Base-by-base conservation (phyloP, 2,888 invertebrate genomes). In the Lepidonotus clava region DNA sequence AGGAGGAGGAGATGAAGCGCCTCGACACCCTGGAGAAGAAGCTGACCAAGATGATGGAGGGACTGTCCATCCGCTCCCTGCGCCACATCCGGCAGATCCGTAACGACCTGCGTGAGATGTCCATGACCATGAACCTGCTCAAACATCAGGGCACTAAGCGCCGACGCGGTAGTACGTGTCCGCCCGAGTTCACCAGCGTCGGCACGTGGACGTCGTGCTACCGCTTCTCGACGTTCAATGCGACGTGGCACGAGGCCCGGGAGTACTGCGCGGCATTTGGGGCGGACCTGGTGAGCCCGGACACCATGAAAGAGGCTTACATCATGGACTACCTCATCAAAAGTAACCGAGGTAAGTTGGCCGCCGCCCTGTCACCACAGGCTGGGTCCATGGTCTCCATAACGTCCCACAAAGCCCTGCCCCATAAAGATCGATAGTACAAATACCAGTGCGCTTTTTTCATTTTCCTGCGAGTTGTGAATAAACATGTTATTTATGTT, bases 241-340 rank as follows among this genome's bases (percentile, higher is more conserved):
- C 91, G 0, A 90, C 91, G 6, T 92, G 92, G 93, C 91, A 91
- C 77, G 91, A 92, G 83, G 92, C 92, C 4, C 87, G 91, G 34
- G 92, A 92, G 61, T 92, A 90, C 88, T 93, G 93, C 88, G 77
- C 88, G 24, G 92, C 92, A 6, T 88, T 92, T 36, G 92, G 91
- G 24, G 91, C 92, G 85, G 90, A 92, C 71, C 89, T 92, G 34
- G 90, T 92, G 6, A 88, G 91, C 34, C 87, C 92, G 67, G 90
- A 90, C 67, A 90, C 92, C 6, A 84, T 91, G 34, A 91, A 91
- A 87, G 92, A 92, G 88, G 91, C 92, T 77, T 91, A 90, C 86
- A 88, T 92, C 32, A 84, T 93, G 40, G 90, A 92, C 32, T 92
- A 91, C 86, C 87, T 92, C 41, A 91, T 93, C 41, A 92, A 91